A percentile compares a stretch with the other conserved stretches of the same genome.
These are phyloP conservation scores for Phaethornis superciliosus DNA, from an alignment of 2,113 vertebrate genomes.

Conservation along the genomic window DNA sequence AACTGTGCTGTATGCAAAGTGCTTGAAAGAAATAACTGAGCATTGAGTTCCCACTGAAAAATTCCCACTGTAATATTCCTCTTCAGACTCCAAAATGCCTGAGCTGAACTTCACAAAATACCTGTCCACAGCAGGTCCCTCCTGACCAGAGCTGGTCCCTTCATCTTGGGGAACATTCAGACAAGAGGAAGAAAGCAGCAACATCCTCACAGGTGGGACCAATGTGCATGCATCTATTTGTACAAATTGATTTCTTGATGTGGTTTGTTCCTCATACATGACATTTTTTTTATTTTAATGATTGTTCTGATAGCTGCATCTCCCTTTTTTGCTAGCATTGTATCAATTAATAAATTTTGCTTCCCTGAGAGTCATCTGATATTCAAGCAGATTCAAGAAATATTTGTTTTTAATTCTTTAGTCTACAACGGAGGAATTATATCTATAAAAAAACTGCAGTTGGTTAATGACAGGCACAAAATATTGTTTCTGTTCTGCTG, in stretches of 20 bases:
- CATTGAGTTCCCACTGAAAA: neutral
- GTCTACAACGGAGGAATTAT: neutral
- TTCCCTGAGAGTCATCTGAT: neutral
- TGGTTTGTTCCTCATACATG: neutral
- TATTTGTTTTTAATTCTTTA: neutral
- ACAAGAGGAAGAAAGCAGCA: neutral
- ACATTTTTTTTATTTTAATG: neutral
- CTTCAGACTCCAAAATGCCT: neutral
- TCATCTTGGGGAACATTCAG: neutral
- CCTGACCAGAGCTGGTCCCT: too few relatives aligned
- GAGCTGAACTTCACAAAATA: neutral
- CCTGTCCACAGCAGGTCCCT: rapidly evolving
- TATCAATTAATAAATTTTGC: neutral
- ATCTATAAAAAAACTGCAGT: neutral
- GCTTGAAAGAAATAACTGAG: neutral
- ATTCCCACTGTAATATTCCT: neutral
- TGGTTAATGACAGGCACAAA: neutral
- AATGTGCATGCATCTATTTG: rapidly evolving
- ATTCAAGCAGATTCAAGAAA: neutral
- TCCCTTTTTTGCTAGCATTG: neutral
- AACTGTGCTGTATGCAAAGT: neutral
- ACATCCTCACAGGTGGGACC: neutral
- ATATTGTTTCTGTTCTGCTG: neutral
- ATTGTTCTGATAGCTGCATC: neutral
- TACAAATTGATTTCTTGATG: neutral